Base-by-base conservation (phyloP, 2,797 vertebrate genomes). In the Hyperoplus immaculatus region DNA sequence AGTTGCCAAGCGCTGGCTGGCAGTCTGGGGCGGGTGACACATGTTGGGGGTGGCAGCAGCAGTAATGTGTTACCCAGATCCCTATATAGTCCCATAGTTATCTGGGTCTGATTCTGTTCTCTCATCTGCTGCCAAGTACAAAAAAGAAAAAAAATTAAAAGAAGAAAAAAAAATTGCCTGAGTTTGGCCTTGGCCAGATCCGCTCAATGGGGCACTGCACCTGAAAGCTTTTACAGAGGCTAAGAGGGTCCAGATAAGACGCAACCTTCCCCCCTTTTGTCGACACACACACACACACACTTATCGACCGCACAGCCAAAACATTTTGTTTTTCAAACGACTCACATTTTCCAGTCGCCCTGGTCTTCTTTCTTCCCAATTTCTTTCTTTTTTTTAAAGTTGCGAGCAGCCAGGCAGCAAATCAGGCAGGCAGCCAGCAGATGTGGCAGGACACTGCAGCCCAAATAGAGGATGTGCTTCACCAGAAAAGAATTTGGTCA, bases 281-380 rank as follows among this genome's bases (percentile, higher is more conserved):
- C 56, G 1, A 53, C 50, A 16, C 10, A 36, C 13, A 18, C 38
- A 11, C 60, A 38, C n/a, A 14, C 16, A 18, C 56, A 36, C 29
- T 29, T 3, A 21, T 15, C n/a, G 18, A 66, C 72, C 47, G 39
- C 51, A 29, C 59, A 57, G 84, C 77, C 82, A 84, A 87, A 93
- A 90, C 82, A 88, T 88, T 92, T 91, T 86, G 86, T 85, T 91
- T 92, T 89, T 85, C 79, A 81, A 29, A 72, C 78, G 16, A 79
- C 82, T 94, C 86, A 93, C 77, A 93, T 89, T 94, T 95, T 95
- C 93, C 93, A 91, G 85, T 86, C 38, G 72, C 87, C 29, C 72
- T 70, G 68, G 53, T 84, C 76, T 61, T 83, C 84, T 67, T 80
- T 70, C 65, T 66, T 62, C 69, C 46, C 55, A 12, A 6, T 71